phyloP scores from a whole-genome alignment of 1,140 invertebrate genomes.

The Drosophila repleta region DNA sequence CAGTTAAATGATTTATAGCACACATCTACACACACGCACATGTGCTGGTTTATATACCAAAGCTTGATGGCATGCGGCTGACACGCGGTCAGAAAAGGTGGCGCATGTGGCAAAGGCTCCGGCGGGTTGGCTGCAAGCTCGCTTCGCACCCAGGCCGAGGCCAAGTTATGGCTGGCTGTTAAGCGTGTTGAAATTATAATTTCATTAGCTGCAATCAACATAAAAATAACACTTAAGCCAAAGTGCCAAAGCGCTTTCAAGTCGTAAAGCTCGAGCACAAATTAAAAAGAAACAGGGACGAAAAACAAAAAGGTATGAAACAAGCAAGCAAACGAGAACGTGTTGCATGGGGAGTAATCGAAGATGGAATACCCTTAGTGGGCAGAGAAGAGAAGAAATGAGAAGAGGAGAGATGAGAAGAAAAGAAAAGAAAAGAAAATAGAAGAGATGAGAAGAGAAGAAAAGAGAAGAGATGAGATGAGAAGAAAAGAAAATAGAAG shows the following conservation, averaged over 20 bases:
- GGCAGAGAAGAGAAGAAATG: not conserved
- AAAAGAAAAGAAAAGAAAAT: too few relatives aligned
- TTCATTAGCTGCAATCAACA: constrained; percentile 81
- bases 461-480: too few relatives aligned
- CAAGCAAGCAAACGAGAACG: not conserved
- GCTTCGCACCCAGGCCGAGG: not conserved
- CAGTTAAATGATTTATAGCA: constrained; percentile 79
- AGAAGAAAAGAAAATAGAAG: too few relatives aligned
- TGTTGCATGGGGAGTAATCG: not conserved
- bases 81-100: constrained; percentile 47
- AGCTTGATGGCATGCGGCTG: constrained; percentile 53
- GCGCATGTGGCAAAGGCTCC: constrained; percentile 15
- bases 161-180: constrained; percentile 50
- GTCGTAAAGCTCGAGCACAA: constrained; percentile 75
- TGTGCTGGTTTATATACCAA: constrained; percentile 45
- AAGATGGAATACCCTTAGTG: not conserved
- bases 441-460: too few relatives aligned
- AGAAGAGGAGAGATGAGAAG: too few relatives aligned
- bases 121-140: not conserved
- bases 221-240: constrained; percentile 79
- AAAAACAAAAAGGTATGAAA: constrained; percentile 9
- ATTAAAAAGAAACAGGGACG: constrained; percentile 52
- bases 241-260: constrained; percentile 70
- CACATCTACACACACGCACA: constrained; percentile 24
- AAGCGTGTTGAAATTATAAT: constrained; percentile 75